Percentiles rank a stretch among this genome's conserved stretches.
Evolutionary conservation across 2,113 vertebrate genomes (phyloP).

Genomic region (Centropus unirufus): DNA sequence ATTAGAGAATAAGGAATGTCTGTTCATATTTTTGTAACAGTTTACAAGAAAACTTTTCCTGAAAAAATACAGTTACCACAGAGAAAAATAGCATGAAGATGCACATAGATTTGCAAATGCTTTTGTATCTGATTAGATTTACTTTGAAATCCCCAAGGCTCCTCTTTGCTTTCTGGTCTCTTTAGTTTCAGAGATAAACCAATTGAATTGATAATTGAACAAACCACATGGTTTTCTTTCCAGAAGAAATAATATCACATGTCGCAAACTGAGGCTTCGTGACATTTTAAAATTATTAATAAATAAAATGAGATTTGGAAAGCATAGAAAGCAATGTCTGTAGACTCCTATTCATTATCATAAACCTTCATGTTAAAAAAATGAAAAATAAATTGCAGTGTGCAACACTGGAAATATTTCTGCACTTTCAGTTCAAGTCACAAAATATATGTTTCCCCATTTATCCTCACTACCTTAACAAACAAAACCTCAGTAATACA

Average conservation of each 20-base stretch:
- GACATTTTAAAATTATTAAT: constrained; percentile 15
- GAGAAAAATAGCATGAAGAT: background rate
- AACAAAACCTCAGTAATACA: constrained; percentile 47
- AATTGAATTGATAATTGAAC: constrained; percentile 32
- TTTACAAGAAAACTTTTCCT: background rate
- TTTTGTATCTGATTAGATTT: constrained; percentile 36
- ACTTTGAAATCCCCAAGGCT: background rate
- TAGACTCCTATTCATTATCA: constrained; percentile 11
- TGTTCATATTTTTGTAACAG: background rate
- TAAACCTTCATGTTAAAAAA: constrained; percentile 43
- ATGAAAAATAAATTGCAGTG: constrained; percentile 9
- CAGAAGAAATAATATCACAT: background rate
- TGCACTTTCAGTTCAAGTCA: constrained; percentile 54
- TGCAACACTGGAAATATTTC: constrained; percentile 30
- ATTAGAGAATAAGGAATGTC: background rate
- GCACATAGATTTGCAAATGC: constrained; percentile 2
- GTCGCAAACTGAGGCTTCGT: background rate
- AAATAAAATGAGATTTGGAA: constrained; percentile 16
- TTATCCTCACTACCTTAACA: constrained; percentile 57
- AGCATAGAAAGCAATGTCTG: background rate
- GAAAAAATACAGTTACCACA: constrained; percentile 4
- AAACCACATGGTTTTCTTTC: background rate
- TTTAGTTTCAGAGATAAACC: constrained; percentile 34
- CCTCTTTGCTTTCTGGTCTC: constrained; percentile 5
- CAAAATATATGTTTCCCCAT: constrained; percentile 56